Base-by-base conservation (phyloP, 2,888 invertebrate species). In the Priocnemis perturbator region DNA sequence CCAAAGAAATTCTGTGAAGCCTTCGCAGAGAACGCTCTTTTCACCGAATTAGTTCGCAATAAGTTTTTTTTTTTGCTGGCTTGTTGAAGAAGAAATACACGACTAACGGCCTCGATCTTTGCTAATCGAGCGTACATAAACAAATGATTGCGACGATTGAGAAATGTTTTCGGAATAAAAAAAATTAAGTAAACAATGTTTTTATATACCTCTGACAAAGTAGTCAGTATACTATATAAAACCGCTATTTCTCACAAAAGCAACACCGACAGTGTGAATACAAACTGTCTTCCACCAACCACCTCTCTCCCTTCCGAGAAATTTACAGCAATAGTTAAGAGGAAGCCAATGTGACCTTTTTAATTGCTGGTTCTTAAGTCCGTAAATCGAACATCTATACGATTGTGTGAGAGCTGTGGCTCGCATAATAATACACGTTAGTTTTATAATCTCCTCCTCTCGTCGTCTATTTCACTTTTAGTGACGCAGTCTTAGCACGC, bases 311-410 rank as follows among this genome's bases (percentile, higher is more conserved):
- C 20, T 61, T 56, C 56, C 14, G 58, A 26, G 20, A 64, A 69
- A 62, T 62, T 59, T 58, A 70, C 69, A 59, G 45, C 53, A 48
- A 66, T 67, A 64, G 56, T 71, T 71, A 65, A 67, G 64, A 68
- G 71, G 61, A 74, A 78, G 68, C 77, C 72, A 78, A 78, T 73
- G 68, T 77, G 74, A 73, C 71, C 64, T 64, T 37, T 26, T 71
- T 64, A 37, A 61, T 68, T 73, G 53, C 55, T 71, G 30, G 15
- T 37, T 37, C 7, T 37, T 64, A 73, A 67, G 76, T 77, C 65
- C 73, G 72, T 68, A 76, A 75, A 81, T 79, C 78, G 77, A 79
- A 82, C 76, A 75, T 73, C 66, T 71, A 76, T 77, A 77, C 71
- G 76, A 78, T 73, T 58, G 65, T 62, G 59, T 74, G 77, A 79